Evolutionary conservation across 2,888 invertebrate species (phyloP), one percentile per base, ranked within the genome.

Genomic region (Pachliopta kotzebuea): DNA sequence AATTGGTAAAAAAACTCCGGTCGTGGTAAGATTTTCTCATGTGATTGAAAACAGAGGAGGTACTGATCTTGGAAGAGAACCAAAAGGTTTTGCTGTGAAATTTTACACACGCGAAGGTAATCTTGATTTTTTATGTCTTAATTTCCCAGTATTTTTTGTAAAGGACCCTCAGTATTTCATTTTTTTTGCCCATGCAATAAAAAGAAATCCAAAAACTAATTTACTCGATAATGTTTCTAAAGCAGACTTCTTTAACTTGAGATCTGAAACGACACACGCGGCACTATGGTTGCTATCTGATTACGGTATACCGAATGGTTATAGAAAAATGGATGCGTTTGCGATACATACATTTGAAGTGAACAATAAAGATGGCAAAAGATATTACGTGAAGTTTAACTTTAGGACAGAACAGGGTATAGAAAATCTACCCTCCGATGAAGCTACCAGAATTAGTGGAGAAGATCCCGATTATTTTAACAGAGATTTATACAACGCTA

Each of bases 261-360:
- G 96, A 53, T 96, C 98, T 0, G 97, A 97, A 83, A 92, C 95
- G 0, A 93, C 95, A 4, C 96, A 98, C 79, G 96, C 96, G 4
- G 86, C 94, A 17, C 89, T 96, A 78, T 95, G 97, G 89, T 82
- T 97, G 67, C 95, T 96, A 74, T 94, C 96, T 9, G 98, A 98
- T 85, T 94, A 96, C 72, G 98, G 98, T 18, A 95, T 96, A 68
- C 98, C 98, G 0, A 96, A 97, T 81, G 98, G 98, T 9, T 95
- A 94, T 81, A 93, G 98, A 63, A 95, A 95, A 83, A 98, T 98
- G 97, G 95, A 98, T 75, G 96, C 95, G 50, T 98, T 97, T 75
- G 96, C 97, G 1, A 95, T 96, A 0, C 98, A 98, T 80, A 96
- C 97, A 0, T 98, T 96, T 82, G 97, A 97, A 82, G 81, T 98